Conservation (phyloP, 1,140 invertebrate species). For the Dufourea novaeangliae region DNA sequence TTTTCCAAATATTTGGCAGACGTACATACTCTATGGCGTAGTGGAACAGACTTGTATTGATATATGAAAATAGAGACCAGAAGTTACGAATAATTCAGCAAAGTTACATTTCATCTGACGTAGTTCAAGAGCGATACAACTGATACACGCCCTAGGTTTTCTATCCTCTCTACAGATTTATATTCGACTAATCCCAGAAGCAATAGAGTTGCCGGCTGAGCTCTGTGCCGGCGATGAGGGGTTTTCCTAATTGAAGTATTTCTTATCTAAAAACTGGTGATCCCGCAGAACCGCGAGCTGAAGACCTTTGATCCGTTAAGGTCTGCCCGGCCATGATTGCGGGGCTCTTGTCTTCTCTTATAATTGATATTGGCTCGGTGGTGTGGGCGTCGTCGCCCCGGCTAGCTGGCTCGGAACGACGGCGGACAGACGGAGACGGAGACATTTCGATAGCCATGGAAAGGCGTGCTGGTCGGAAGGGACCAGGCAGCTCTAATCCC, state of each 20-base stretch:
- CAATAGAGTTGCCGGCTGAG: conserved; percentile 33
- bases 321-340: conserved; percentile 78
- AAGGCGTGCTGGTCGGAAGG: conserved; percentile 60
- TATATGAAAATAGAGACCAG: too few species aligned
- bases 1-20: too few species aligned
- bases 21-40: too few species aligned
- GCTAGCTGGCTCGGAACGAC: conserved; percentile 36
- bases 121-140: neutral
- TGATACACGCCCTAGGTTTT: neutral
- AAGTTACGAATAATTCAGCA: too few species aligned
- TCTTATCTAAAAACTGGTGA: conserved; percentile 81
- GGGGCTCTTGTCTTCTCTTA: conserved; percentile 80
- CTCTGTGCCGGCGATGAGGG: conserved; percentile 16
- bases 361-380: conserved; percentile 81
- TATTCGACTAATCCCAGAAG: conserved; percentile 57
- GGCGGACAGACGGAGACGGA: conserved; percentile 23
- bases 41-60: too few species aligned
- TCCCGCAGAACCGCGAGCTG: conserved; percentile 68
- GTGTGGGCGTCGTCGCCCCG: conserved; percentile 51
- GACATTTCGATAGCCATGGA: conserved; percentile 65
- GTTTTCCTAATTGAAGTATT: conserved; percentile 79
- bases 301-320: conserved; percentile 80
- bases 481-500: conserved; percentile 76
- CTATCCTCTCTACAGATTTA: conserved; percentile 23
- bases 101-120: too few species aligned